phyloP scores from a whole-genome alignment of 2,888 invertebrate genomes.

The Dascillus cervinus region DNA sequence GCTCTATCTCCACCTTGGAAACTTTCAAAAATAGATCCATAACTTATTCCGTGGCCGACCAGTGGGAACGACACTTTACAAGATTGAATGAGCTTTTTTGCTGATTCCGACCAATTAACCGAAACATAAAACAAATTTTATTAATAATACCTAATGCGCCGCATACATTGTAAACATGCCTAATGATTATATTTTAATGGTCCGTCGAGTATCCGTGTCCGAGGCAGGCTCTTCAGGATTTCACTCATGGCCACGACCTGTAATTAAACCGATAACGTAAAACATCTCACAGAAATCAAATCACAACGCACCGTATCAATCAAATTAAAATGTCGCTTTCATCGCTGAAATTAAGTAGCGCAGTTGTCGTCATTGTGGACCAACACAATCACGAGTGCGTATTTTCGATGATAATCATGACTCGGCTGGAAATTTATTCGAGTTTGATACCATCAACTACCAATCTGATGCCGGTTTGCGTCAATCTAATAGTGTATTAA shows the following conservation, averaged over 20 bases:
- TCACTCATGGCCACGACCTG: conserved; percentile 11
- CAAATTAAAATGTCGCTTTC: conserved; percentile 7
- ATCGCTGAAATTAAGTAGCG: no score
- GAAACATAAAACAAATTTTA: conserved; percentile 1
- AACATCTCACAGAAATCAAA: no score
- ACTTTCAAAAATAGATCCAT: conserved; percentile 12
- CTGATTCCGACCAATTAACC: no score
- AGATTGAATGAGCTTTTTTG: no score
- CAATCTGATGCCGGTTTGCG: conserved; percentile 4
- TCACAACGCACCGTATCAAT: conserved; percentile 9
- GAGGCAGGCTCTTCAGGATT: conserved; percentile 10
- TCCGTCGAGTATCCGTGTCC: conserved; percentile 11
- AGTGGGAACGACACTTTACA: no score
- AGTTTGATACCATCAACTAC: conserved; percentile 5
- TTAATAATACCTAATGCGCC: conserved; percentile 3
- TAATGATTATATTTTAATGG: conserved; percentile 16
- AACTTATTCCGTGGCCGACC: no score
- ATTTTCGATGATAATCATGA: conserved; percentile 10
- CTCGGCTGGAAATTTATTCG: conserved; percentile 1
- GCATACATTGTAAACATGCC: conserved; percentile 4
- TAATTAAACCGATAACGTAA: conserved; percentile 18
- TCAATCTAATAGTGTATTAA: conserved; percentile 5
- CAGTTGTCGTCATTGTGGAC: no score
- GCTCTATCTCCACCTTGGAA: conserved; percentile 5
- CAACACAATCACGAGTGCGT: conserved; percentile 5